phyloP scores from a whole-genome alignment of 2,797 vertebrate species.

The Pangasius sanitwongsei region DNA sequence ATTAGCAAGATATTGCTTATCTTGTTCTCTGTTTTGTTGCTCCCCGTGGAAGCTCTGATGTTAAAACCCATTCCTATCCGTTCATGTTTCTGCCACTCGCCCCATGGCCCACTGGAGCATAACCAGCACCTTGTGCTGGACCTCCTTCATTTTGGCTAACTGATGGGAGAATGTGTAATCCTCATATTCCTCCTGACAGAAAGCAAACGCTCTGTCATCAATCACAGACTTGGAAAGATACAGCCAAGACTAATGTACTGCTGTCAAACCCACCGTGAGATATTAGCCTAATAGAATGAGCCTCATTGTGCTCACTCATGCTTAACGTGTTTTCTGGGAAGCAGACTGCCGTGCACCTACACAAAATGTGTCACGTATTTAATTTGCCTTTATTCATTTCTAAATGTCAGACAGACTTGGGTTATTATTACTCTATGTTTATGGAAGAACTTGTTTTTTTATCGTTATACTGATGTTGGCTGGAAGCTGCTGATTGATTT shows the following conservation, averaged over 20 bases:
- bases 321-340: conserved; percentile 46
- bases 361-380: conserved; percentile 46
- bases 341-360: conserved; percentile 47
- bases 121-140: conserved; percentile 49
- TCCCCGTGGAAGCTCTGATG: conserved; percentile 40
- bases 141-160: conserved; percentile 45
- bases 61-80: conserved; percentile 51
- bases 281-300: conserved; percentile 60
- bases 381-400: conserved; percentile 39
- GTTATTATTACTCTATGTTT: conserved; percentile 30
- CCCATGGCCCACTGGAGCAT: conserved; percentile 46
- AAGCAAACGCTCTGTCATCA: conserved; percentile 56
- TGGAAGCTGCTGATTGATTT: conserved; percentile 46
- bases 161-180: conserved; percentile 42
- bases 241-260: conserved; percentile 57
- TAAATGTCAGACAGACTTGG: conserved; percentile 29
- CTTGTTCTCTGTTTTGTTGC: conserved; percentile 38
- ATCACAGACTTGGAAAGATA: conserved; percentile 46
- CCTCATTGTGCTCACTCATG: conserved; percentile 51
- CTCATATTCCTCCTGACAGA: conserved; percentile 52
- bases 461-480: conserved; percentile 20
- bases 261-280: conserved; percentile 54
- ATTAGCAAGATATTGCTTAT: conserved; percentile 48
- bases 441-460: conserved; percentile 7
- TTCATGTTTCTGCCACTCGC: conserved; percentile 48